These are phyloP conservation scores for Mamestra configurata DNA, from an alignment of 1,140 invertebrate genomes.

Conservation along the genomic window DNA sequence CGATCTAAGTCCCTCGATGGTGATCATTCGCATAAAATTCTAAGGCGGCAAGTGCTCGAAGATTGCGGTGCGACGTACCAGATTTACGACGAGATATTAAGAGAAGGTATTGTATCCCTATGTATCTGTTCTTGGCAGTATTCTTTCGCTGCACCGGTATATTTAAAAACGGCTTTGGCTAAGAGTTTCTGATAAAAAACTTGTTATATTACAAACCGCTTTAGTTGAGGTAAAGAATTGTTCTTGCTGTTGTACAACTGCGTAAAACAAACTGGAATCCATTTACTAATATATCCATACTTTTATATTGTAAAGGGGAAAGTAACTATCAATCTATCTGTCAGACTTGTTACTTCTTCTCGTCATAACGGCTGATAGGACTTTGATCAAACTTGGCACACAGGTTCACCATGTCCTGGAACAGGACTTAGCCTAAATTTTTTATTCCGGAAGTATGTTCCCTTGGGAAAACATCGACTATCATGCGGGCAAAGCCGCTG, in stretches of 20 bases:
- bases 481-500: too few species aligned
- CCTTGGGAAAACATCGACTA: too few species aligned
- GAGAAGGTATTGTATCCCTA: constrained; percentile 94
- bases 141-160: neutral
- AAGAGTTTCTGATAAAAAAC: neutral
- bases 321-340: too few species aligned
- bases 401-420: too few species aligned
- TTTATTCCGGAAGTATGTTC: too few species aligned
- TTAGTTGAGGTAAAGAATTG: neutral
- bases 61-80: constrained; percentile 94
- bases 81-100: constrained; percentile 93
- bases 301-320: too few species aligned
- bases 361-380: too few species aligned
- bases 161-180: neutral
- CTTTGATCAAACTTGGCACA: too few species aligned
- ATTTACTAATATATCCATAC: too few species aligned
- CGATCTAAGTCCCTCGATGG: constrained; percentile 93
- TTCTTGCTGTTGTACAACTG: neutral
- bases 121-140: neutral
- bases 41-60: constrained; percentile 81
- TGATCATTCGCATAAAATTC: constrained; percentile 84
- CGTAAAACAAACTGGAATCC: neutral
- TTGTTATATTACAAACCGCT: neutral
- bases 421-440: too few species aligned
- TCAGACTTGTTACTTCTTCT: too few species aligned